Evolutionary conservation across 2,113 vertebrate species (phyloP).

Genomic region (Hyaena hyaena): DNA sequence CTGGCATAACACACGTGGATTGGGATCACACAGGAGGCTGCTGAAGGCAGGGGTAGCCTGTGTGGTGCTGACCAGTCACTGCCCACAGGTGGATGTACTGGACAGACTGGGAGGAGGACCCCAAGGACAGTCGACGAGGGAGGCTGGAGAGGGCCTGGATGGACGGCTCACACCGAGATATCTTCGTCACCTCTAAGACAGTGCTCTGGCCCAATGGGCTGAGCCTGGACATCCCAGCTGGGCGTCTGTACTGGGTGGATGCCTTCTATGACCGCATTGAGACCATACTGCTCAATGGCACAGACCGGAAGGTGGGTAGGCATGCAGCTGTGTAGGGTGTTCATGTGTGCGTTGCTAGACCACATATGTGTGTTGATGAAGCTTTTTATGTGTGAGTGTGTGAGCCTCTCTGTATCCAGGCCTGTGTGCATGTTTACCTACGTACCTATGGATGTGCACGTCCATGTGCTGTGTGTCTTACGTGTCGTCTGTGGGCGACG

Average conservation of each 20-base stretch:
- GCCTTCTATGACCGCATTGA: constrained; percentile 98
- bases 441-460: neutral
- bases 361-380: neutral
- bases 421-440: neutral
- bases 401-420: neutral
- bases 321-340: neutral
- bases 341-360: neutral
- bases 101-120: constrained; percentile 99
- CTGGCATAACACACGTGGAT: neutral
- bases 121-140: constrained; percentile 96
- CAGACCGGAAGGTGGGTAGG: constrained; percentile 90
- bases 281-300: constrained; percentile 95
- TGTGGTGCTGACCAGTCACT: neutral
- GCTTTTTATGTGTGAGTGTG: neutral
- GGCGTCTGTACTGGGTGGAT: constrained; percentile 98
- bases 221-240: constrained; percentile 95
- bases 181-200: constrained; percentile 96
- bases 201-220: constrained; percentile 98
- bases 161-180: constrained; percentile 94
- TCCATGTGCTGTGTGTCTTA: neutral
- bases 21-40: neutral
- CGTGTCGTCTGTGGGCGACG: neutral
- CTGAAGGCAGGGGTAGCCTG: neutral
- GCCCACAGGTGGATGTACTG: constrained; percentile 97
- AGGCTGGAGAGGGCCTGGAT: constrained; percentile 98